phyloP scores from a whole-genome alignment of 1,140 invertebrate species.

The Zaprionus inermis region DNA sequence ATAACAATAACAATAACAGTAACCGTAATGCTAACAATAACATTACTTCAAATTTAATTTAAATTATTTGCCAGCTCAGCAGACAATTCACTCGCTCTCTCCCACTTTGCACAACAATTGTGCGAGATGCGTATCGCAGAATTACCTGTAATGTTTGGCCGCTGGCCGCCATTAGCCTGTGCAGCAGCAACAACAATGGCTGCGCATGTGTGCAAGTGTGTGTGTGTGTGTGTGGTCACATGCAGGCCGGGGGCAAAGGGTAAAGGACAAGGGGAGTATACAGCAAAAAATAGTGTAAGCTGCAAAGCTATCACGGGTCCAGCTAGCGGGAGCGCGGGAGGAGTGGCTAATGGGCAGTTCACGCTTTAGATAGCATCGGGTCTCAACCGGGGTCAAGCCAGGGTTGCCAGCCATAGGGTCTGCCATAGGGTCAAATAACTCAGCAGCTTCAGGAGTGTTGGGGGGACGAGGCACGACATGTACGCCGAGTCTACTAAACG shows the following conservation, averaged over 20 bases:
- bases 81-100: conserved; percentile 3
- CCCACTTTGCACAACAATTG: conserved; percentile 56
- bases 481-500: neutral
- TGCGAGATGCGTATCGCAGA: conserved; percentile 70
- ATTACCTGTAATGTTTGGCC: conserved; percentile 68
- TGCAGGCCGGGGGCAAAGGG: neutral
- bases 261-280: neutral
- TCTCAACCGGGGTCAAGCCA: conserved; percentile 27
- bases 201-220: neutral
- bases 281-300: conserved; percentile 11
- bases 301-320: conserved; percentile 18
- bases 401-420: conserved; percentile 11
- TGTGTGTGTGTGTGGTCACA: conserved; percentile 22
- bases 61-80: conserved; percentile 65
- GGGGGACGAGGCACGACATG: neutral
- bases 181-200: conserved; percentile 22
- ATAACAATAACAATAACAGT: conserved; percentile 71
- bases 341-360: conserved; percentile 38
- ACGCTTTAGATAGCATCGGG: conserved; percentile 48
- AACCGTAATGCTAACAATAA: conserved; percentile 73
- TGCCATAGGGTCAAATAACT: conserved; percentile 21
- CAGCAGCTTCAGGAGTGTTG: no score
- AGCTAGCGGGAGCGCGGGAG: neutral
- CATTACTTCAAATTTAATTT: conserved; percentile 82
- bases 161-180: conserved; percentile 52